Conservation (phyloP, 2,113 vertebrate genomes). For the Poeciliopsis prolifica region DNA sequence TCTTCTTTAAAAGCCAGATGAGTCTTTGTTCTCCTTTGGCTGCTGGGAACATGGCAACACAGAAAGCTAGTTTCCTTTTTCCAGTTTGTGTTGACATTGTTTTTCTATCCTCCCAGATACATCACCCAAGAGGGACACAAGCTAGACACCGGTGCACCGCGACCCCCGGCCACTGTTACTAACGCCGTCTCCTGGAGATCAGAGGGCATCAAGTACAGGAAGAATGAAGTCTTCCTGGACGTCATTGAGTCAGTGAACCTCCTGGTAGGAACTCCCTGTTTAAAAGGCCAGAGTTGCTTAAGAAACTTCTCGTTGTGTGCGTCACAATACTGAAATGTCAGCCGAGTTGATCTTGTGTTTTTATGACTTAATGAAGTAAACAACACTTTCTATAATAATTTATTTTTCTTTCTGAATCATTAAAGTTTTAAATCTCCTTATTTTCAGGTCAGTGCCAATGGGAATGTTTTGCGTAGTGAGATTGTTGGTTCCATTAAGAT, state of each 20-base stretch:
- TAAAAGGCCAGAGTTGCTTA: conserved; percentile 38
- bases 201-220: conserved; percentile 98
- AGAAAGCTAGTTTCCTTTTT: conserved; percentile 33
- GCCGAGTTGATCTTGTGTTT: neutral
- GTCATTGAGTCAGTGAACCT: conserved; percentile 99
- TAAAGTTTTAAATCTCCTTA: neutral
- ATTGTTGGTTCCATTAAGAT: conserved; percentile 99
- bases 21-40: conserved; percentile 39
- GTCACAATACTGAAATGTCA: conserved; percentile 28
- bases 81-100: conserved; percentile 45
- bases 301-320: conserved; percentile 45
- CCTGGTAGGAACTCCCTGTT: conserved; percentile 82
- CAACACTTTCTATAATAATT: neutral
- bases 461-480: conserved; percentile 94
- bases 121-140: conserved; percentile 99
- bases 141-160: conserved; percentile 96
- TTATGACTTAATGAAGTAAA: neutral
- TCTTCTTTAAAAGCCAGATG: conserved; percentile 10
- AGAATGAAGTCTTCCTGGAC: conserved; percentile 98
- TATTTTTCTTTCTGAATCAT: neutral
- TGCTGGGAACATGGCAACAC: conserved; percentile 28
- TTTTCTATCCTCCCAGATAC: conserved; percentile 80
- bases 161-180: conserved; percentile 95
- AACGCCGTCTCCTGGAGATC: conserved; percentile 98
- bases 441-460: conserved; percentile 93